A percentile compares a stretch with the other conserved stretches of the same genome.
These are phyloP conservation scores for Rhadinocentrus ornatus DNA, from an alignment of 2,797 vertebrate species.

Conservation along the genomic window DNA sequence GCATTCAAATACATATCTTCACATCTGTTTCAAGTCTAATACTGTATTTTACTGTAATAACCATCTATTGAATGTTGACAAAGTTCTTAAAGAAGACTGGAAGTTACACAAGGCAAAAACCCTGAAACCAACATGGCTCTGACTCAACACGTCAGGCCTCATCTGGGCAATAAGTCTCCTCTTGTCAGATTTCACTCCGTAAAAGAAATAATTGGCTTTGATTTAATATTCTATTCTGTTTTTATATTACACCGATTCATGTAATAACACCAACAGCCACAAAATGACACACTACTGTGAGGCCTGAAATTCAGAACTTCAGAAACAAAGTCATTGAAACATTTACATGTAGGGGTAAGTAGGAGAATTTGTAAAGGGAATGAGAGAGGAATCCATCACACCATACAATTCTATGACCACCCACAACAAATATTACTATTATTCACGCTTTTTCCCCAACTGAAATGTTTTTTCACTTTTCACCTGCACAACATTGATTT, in stretches of 20 bases:
- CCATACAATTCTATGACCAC: slow-evolving; percentile 67
- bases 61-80: slow-evolving; percentile 55
- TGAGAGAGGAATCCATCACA: slow-evolving; percentile 67
- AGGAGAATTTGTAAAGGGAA: slow-evolving; percentile 62
- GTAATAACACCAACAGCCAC: slow-evolving; percentile 76
- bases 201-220: slow-evolving; percentile 53
- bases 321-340: slow-evolving; percentile 64
- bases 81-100: slow-evolving; percentile 48
- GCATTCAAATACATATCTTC: slow-evolving; percentile 71
- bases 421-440: slow-evolving; percentile 67
- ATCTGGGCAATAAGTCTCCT: slow-evolving; percentile 18
- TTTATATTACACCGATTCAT: slow-evolving; percentile 72
- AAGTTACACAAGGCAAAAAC: slow-evolving; percentile 44
- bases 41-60: slow-evolving; percentile 70
- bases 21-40: slow-evolving; percentile 77
- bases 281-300: slow-evolving; percentile 61
- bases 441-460: slow-evolving; percentile 51
- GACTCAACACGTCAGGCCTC: slow-evolving; percentile 34
- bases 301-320: slow-evolving; percentile 63
- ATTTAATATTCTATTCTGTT: slow-evolving; percentile 59
- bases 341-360: slow-evolving; percentile 61
- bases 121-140: slow-evolving; percentile 31
- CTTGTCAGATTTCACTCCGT: slow-evolving; percentile 39
- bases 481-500: slow-evolving; percentile 56
- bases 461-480: slow-evolving; percentile 54